Base-by-base conservation (phyloP, 2,888 invertebrate species). In the Pediacus dermestoides region DNA sequence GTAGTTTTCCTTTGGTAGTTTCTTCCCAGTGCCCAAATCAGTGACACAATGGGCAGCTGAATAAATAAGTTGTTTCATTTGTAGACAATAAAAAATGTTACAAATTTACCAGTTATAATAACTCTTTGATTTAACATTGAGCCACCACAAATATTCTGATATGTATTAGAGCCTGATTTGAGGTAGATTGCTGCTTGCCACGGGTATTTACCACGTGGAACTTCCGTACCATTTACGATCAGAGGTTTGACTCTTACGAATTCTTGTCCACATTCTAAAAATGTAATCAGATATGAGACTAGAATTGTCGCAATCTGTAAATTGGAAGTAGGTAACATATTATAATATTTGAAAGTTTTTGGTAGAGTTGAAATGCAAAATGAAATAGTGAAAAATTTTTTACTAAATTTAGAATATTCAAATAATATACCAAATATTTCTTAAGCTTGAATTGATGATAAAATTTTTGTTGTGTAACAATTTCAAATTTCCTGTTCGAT, bases 261-360 rank as follows among this genome's bases (percentile, higher is more conserved):
- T 37, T 61, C 58, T 38, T 59, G 46, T 28, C 68, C 68, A 44
- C 68, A 68, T 10, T 58, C 68, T 66, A 46, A 27, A 46, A 46
- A 12, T 30, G 28, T 10, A 34, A 39, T 33, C 11, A 26, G 9
- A 6, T 4, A 26, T n/a, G n/a, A n/a, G n/a, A n/a, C n/a, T n/a
- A n/a, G n/a, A n/a, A n/a, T n/a, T n/a, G n/a, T n/a, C n/a, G n/a
- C n/a, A n/a, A n/a, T n/a, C n/a, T n/a, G n/a, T n/a, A n/a, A n/a
- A n/a, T n/a, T n/a, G n/a, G n/a, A n/a, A n/a, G n/a, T n/a, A n/a
- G n/a, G n/a, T n/a, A n/a, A n/a, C n/a, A n/a, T n/a, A n/a, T n/a
- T n/a, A n/a, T n/a, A n/a, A n/a, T n/a, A n/a, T n/a, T n/a, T n/a
- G n/a, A n/a, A n/a, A n/a, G n/a, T n/a, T n/a, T n/a, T n/a, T n/a